Percentiles rank a stretch among this genome's conserved stretches.
phyloP scores from a whole-genome alignment of 2,113 vertebrate species.

The Psittacula cyanocephala region DNA sequence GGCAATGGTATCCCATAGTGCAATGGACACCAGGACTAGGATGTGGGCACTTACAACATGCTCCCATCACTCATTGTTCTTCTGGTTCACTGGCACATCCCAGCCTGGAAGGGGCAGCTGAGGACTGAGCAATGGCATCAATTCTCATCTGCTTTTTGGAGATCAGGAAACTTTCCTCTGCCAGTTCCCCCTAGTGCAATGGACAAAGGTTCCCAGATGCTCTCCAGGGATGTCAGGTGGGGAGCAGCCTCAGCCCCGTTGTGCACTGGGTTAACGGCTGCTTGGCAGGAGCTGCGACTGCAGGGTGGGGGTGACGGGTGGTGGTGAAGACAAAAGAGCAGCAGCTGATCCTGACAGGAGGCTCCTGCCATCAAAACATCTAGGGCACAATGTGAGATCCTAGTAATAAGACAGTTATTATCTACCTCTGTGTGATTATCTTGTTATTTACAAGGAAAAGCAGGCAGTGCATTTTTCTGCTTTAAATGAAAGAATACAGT shows the following conservation, averaged over 20 bases:
- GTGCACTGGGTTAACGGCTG: rapidly evolving
- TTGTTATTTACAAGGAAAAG: not conserved
- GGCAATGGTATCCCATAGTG: rapidly evolving
- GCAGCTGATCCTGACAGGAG: not conserved
- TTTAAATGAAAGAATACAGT: not conserved
- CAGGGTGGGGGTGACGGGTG: rapidly evolving
- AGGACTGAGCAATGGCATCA: not conserved
- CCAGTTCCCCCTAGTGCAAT: not conserved
- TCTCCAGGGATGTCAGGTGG: not conserved
- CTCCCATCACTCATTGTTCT: not conserved
- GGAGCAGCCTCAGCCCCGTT: not conserved
- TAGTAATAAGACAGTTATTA: not conserved
- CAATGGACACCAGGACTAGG: not conserved
- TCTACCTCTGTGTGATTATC: not conserved
- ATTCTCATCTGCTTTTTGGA: not conserved
- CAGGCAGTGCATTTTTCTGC: not conserved
- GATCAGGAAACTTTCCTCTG: not conserved
- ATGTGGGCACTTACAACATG: not conserved
- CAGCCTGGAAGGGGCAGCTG: not conserved
- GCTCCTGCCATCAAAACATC: not conserved
- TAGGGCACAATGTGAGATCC: not conserved
- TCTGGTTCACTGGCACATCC: rapidly evolving
- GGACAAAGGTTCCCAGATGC: not conserved
- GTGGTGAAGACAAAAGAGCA: not conserved
- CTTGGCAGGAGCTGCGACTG: not conserved